Evolutionary conservation across 2,888 invertebrate genomes (phyloP).

Genomic region (Nipponacmea schrenckii): DNA sequence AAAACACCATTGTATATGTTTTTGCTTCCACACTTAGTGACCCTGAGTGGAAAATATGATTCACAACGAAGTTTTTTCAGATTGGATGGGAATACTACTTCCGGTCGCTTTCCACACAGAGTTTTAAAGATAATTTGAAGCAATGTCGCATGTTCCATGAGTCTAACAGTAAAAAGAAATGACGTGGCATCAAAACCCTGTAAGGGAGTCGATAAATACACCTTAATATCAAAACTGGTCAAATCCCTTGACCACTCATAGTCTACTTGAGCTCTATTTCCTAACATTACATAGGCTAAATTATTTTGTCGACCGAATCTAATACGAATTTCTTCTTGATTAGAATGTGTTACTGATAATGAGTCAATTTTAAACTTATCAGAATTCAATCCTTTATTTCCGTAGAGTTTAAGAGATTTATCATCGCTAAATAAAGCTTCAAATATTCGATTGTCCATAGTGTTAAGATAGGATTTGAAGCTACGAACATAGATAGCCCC

Average conservation of each 20-base stretch:
- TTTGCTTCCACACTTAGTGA: background rate
- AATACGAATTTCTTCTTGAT: background rate
- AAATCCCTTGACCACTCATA: constrained; percentile 2
- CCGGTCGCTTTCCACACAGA: background rate
- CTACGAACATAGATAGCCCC: background rate
- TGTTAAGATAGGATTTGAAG: background rate
- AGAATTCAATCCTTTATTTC: background rate
- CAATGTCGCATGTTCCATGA: background rate
- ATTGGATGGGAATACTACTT: background rate
- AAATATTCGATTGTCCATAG: background rate
- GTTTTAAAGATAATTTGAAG: background rate
- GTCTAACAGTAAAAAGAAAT: background rate
- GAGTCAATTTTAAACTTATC: background rate
- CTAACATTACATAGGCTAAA: background rate
- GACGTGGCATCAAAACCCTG: constrained; percentile 1
- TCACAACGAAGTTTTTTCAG: background rate
- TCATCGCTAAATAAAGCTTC: background rate
- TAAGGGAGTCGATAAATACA: background rate
- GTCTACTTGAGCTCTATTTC: background rate
- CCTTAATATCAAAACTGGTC: background rate
- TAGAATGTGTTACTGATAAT: background rate
- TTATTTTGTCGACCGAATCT: background rate
- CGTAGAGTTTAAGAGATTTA: background rate
- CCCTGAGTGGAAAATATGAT: background rate
- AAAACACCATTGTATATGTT: background rate